Evolutionary conservation across 2,888 invertebrate genomes (phyloP).

Genomic region (Noctua pronuba): DNA sequence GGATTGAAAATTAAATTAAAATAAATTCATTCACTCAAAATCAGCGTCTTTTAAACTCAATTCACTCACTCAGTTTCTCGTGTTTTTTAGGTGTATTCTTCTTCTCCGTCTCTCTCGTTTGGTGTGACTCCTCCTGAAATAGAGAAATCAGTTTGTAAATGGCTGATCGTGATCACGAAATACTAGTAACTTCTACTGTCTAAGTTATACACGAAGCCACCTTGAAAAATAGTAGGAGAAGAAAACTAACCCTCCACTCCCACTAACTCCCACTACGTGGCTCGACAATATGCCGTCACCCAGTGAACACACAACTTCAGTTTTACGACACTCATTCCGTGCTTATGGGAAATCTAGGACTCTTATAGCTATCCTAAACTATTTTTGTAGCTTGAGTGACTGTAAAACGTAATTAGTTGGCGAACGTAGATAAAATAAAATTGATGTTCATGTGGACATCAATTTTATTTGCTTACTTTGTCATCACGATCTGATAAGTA

Average conservation of each 20-base stretch:
- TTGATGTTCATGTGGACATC: neutral
- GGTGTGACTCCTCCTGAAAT: neutral
- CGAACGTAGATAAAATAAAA: constrained; percentile 9
- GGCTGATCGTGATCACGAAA: neutral
- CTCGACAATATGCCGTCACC: neutral
- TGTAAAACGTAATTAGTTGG: constrained; percentile 36
- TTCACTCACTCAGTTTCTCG: neutral
- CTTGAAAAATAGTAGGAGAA: neutral
- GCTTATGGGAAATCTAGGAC: constrained; percentile 23
- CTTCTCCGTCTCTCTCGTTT: neutral
- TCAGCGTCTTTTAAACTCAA: neutral
- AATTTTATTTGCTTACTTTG: constrained; percentile 19
- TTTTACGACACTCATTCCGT: constrained; percentile 15
- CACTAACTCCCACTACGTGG: no score
- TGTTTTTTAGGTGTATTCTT: neutral
- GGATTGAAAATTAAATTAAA: no score
- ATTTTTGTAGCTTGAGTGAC: constrained; percentile 24
- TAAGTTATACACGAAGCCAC: neutral
- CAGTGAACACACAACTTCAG: constrained; percentile 15
- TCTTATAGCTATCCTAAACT: constrained; percentile 19
- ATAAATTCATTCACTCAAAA: neutral
- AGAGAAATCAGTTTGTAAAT: neutral
- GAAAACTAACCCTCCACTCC: neutral
- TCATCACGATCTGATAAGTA: neutral
- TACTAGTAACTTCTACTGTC: neutral